These are phyloP conservation scores for Apus apus DNA, from an alignment of 2,113 vertebrate genomes.

Conservation along the genomic window DNA sequence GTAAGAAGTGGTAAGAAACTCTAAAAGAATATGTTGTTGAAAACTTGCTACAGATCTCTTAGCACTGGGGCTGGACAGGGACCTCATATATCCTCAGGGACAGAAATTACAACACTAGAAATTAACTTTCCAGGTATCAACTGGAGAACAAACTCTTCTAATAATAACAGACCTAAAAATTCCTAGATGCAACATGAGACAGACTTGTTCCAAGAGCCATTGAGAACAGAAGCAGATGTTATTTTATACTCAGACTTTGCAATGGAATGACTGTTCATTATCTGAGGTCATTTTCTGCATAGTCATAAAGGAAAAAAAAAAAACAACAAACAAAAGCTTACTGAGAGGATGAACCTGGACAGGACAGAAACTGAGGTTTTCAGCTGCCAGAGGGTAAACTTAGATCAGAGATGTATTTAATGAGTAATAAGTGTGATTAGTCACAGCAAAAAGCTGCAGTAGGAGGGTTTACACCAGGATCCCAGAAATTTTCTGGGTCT, in stretches of 20 bases:
- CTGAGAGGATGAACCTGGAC: background rate
- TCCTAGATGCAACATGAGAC: background rate
- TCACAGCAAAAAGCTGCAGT: background rate
- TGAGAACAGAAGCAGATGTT: background rate
- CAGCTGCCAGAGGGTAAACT: background rate
- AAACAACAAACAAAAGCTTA: background rate
- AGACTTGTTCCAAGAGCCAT: background rate
- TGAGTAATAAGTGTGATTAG: background rate
- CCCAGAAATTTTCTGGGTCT: background rate
- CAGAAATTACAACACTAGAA: background rate
- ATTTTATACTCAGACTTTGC: background rate
- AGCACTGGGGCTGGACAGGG: background rate
- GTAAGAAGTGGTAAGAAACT: background rate
- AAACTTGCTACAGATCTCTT: background rate
- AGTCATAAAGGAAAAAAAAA: background rate
- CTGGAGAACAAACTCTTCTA: background rate
- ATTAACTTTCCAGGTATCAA: background rate
- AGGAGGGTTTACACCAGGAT: background rate
- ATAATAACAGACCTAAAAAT: conserved; percentile 19
- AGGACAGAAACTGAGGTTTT: background rate
- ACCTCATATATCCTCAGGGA: background rate
- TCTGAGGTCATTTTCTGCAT: background rate
- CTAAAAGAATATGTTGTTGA: background rate
- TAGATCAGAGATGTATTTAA: background rate
- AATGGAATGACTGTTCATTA: background rate